phyloP scores from a whole-genome alignment of 2,888 invertebrate genomes.

The Ptychoptera albimana region DNA sequence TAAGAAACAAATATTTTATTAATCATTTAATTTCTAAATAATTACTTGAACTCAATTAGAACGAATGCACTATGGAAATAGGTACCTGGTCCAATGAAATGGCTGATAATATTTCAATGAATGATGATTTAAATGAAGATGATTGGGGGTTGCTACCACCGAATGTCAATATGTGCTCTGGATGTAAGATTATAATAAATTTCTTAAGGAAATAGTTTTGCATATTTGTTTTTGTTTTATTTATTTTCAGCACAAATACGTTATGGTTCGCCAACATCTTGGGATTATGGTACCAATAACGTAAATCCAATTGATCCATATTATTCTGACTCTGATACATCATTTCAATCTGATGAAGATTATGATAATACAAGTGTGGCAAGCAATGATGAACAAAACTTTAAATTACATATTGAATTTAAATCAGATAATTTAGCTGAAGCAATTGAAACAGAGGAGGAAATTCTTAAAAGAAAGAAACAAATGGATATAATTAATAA shows the following conservation, averaged over 20 bases:
- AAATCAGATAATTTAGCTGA: constrained; percentile 75
- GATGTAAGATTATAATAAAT: constrained; percentile 24
- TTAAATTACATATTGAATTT: constrained; percentile 48
- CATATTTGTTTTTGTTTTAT: constrained; percentile 1
- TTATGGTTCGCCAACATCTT: constrained; percentile 30
- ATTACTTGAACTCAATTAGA: constrained; percentile 10
- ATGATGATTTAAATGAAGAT: constrained; percentile 20
- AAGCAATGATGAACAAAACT: constrained; percentile 24
- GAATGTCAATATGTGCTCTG: constrained; percentile 46
- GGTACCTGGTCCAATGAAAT: constrained; percentile 88
- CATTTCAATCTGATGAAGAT: constrained; percentile 35
- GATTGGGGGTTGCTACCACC: constrained; percentile 41
- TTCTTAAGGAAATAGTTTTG: too few relatives aligned
- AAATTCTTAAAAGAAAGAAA: constrained; percentile 27
- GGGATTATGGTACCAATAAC: constrained; percentile 18
- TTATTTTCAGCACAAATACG: constrained; percentile 25
- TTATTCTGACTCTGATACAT: constrained; percentile 34
- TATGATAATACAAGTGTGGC: constrained; percentile 31
- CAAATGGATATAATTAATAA: constrained; percentile 27
- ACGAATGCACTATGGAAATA: constrained; percentile 54
- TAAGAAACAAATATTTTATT: too few relatives aligned
- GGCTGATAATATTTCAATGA: constrained; percentile 40
- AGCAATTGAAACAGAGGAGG: constrained; percentile 52
- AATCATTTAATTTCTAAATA: too few relatives aligned
- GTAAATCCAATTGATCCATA: constrained; percentile 7